Percentiles rank a stretch among this genome's conserved stretches.
Conservation (phyloP, 2,888 invertebrate species). For the Meloe dianella region DNA sequence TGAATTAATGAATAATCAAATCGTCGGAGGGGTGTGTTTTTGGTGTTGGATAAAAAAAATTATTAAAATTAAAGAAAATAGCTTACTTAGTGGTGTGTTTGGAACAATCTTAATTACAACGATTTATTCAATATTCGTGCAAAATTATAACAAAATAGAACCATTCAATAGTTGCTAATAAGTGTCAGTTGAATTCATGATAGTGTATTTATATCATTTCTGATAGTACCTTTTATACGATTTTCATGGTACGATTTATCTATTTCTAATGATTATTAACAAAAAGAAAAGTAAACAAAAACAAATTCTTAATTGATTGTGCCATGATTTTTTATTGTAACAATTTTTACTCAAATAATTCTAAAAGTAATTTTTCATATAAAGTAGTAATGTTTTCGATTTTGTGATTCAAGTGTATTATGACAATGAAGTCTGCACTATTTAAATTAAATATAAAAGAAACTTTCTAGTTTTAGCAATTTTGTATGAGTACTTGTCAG, state of each 20-base stretch:
- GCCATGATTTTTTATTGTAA: conserved; percentile 37
- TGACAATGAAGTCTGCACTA: conserved; percentile 43
- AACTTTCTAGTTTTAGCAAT: conserved; percentile 40
- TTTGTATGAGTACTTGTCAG: conserved; percentile 44
- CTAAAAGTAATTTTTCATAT: conserved; percentile 41
- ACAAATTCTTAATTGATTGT: conserved; percentile 25
- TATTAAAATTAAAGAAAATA: conserved; percentile 27
- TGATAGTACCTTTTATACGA: conserved; percentile 29
- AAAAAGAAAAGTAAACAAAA: background rate
- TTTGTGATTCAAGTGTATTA: conserved; percentile 43
- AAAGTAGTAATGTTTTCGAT: conserved; percentile 29
- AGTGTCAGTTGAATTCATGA: conserved; percentile 38
- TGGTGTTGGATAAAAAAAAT: conserved; percentile 27
- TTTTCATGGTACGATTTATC: conserved; percentile 28
- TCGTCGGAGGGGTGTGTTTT: conserved; percentile 24
- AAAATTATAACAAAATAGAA: conserved; percentile 37
- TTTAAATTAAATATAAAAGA: conserved; percentile 17
- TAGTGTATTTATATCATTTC: conserved; percentile 29
- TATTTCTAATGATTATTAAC: background rate
- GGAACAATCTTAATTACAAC: conserved; percentile 47
- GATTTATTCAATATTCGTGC: conserved; percentile 54
- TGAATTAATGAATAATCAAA: conserved; percentile 14
- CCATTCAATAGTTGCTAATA: conserved; percentile 42
- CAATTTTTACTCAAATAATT: conserved; percentile 35
- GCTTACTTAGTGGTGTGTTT: conserved; percentile 48